Conservation (phyloP, 2,888 invertebrate genomes). For the Eupeodes latifasciatus region DNA sequence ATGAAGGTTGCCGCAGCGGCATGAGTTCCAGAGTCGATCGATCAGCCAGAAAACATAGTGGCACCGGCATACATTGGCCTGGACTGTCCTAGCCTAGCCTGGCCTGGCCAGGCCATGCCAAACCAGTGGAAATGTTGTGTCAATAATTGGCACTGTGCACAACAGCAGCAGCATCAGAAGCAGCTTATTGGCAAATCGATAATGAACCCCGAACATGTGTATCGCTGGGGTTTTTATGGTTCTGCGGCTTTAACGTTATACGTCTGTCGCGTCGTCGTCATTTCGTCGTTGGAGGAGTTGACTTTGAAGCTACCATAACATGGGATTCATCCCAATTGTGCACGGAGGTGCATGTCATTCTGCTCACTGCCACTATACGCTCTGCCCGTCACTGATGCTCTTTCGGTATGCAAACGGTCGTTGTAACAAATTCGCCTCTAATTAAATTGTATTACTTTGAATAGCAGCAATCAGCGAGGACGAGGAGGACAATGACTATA, state of each 20-base stretch:
- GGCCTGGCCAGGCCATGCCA: not conserved
- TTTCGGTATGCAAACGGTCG: conserved; percentile 72
- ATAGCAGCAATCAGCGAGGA: conserved; percentile 67
- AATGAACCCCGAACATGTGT: conserved; percentile 75
- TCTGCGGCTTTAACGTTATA: not conserved
- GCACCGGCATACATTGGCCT: conserved; percentile 13
- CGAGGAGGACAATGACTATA: not conserved
- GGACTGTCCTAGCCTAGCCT: too few species aligned
- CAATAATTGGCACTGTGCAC: conserved; percentile 74
- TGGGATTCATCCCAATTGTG: conserved; percentile 69
- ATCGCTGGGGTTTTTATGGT: conserved; percentile 61
- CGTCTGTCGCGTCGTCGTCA: not conserved
- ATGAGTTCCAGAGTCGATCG: conserved; percentile 60
- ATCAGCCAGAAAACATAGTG: conserved; percentile 46
- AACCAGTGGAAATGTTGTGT: conserved; percentile 61
- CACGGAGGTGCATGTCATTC: conserved; percentile 69
- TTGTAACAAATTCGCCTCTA: conserved; percentile 73
- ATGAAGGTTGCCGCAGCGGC: not conserved
- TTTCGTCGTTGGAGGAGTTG: conserved; percentile 32
- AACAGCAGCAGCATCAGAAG: conserved; percentile 26
- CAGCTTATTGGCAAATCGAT: conserved; percentile 69
- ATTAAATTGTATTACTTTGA: conserved; percentile 76
- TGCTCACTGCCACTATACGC: not conserved
- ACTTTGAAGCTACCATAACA: conserved; percentile 57
- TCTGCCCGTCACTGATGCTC: conserved; percentile 21